Evolutionary conservation across 1,140 invertebrate genomes (phyloP), one percentile per base, ranked within the genome.

Genomic region (Nasonia vitripennis): DNA sequence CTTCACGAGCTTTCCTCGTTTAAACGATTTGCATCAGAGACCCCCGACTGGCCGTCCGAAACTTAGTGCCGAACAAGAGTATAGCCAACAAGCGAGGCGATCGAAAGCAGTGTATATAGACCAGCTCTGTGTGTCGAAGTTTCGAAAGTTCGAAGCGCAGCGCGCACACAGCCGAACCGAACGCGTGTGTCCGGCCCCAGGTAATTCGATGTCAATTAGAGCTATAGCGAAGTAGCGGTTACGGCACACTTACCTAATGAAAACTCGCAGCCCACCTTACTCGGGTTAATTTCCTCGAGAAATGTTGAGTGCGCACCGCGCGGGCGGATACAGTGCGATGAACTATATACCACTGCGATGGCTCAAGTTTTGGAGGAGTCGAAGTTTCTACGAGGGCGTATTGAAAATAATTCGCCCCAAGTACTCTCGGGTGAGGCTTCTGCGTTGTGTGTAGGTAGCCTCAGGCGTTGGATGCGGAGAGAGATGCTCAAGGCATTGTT

Each of bases 171-270:
- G 17, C 48, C 12, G 17, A 62, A 62, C 14, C 68, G 68, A 71
- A 34, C 55, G 17, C 68, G 67, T 34, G 68, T 31, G 68, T 75
- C 73, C 34, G 14, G 73, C 34, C n/a, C 9, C 2, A 6, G 9
- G 75, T 55, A 48, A 78, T 51, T 78, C 23, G 45, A 78, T 55
- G 75, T 51, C 75, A 78, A 78, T 78, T 78, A 78, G 45, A 51
- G 17, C 48, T 78, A 78, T 51, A 20, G 73, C 20, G 73, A 20
- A 45, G 73, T 75, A 37, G 20, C 73, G 73, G 37, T 71, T 71
- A 71, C 23, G 73, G 20, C 20, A n/a, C 73, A 75, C 73, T 75
- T 45, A 75, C 45, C 48, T 78, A 78, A 78, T 78, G 75, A 78
- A 78, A 78, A 78, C 45, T 78, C 75, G 9, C 41, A 10, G n/a